Base-by-base conservation (phyloP, 1,140 invertebrate genomes). In the Drosophila gunungcola region DNA sequence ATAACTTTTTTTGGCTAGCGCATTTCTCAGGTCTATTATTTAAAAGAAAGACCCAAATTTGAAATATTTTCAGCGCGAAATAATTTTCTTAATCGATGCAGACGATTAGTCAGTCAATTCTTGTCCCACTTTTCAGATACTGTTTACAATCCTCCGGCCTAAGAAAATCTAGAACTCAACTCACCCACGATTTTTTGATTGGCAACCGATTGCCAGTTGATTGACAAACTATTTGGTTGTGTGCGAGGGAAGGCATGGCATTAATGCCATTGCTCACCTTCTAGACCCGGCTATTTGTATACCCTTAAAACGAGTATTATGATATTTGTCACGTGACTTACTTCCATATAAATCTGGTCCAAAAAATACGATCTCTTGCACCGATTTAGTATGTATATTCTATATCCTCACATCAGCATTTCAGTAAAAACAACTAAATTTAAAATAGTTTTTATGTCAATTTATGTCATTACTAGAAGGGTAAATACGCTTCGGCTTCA, bases 151-250 rank as follows among this genome's bases (percentile, higher is more conserved):
- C 32, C 32, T 48, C 16, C 32, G 27, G 9, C 4, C 16, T 16
- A 34, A 62, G 36, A 36, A 48, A 27, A 21, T 36, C 1, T 54
- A 69, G 46, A 54, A 46, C 52, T 38, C 32, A 53, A 61, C 46
- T 53, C 64, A 69, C 49, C 42, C 61, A 56, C 43, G 16, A 38
- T 27, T 51, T 32, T 29, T 67, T 75, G 81, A 84, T 84, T 84
- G 81, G 52, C 77, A 85, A 65, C 51, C 69, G 81, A 84, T 84
- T 80, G 81, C 63, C 75, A 61, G 46, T 85, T 84, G 77, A 85
- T 80, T 80, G 81, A 85, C 81, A 85, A 84, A 85, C 61, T 85
- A 55, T 64, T 53, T 45, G 39, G 34, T 29, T 27, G 38, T 58
- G 54, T 39, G 67, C n/a, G n/a, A n/a, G n/a, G n/a, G n/a, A 29